Evolutionary conservation across 2,888 invertebrate genomes (phyloP), one percentile per base, ranked within the genome.

Genomic region (Orthonychiurus folsomi): DNA sequence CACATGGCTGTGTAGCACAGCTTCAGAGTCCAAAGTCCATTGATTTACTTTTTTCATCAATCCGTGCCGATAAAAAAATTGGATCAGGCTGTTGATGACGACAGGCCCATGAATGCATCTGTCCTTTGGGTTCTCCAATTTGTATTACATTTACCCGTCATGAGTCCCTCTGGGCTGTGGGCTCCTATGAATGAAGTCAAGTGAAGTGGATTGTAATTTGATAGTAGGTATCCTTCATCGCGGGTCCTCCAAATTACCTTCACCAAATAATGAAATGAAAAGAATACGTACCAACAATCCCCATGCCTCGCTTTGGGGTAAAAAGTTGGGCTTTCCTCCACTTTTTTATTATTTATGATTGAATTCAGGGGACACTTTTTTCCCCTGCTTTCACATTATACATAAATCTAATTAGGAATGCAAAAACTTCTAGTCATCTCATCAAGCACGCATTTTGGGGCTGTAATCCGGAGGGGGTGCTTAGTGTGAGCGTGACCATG

Each of bases 351-450:
- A 37, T 37, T 37, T 37, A 37, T 37, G 37, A 37, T 9, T 37
- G 9, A 37, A n/a, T n/a, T 37, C 9, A 37, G 9, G 37, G 37
- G 37, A 37, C 15, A 15, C 5, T 37, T 37, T 37, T 37, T 15
- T 9, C 37, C 37, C 37, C 37, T 37, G 9, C 15, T 37, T 5
- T 5, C 15, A 9, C 37, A 37, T 37, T 37, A n/a, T 37, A 37
- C 37, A 37, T 15, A 37, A 37, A 56, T 56, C 28, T 56, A 56
- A 56, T 56, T 56, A 56, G 28, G 28, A 27, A 37, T 37, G 37
- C 37, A 5, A 37, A 37, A 37, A 37, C 5, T n/a, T n/a, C n/a
- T n/a, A n/a, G n/a, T n/a, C n/a, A n/a, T n/a, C n/a, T n/a, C n/a
- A n/a, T n/a, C n/a, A n/a, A n/a, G n/a, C n/a, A n/a, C n/a, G n/a